Base-by-base conservation (phyloP, 2,888 invertebrate species). In the Maniola hyperantus region DNA sequence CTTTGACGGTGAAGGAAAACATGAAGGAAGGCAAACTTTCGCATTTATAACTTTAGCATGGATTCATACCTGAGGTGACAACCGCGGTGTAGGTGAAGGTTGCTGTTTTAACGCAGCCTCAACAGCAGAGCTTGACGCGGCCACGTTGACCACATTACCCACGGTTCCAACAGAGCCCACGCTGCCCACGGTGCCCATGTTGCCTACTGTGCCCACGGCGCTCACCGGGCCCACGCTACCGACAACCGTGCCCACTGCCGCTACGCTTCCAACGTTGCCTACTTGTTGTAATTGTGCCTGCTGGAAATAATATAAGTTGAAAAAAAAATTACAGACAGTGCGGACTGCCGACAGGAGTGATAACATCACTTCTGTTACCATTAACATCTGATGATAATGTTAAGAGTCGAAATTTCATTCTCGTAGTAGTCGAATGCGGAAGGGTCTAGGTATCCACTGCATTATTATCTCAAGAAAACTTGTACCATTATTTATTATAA, bases 201-300 rank as follows among this genome's bases (percentile, higher is more conserved):
- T 65, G 13, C 76, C 73, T 10, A 75, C 77, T 11, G 72, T 71
- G 0, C 81, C 78, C 36, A 83, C 82, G 2, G 71, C 76, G 13
- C 77, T 76, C 26, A 80, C 81, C 13, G 73, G 71, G 6, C 82
- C 80, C n/a, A 83, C 81, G 13, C 73, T 78, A 11, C 79, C 81
- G 39, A 81, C 81, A 8, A 76, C 78, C 36, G 81, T 76, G 18
- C 72, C 72, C 2, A 83, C 82, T 10, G 77, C 74, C n/a, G 81
- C 80, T 58, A 86, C 82, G 20, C 74, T 78, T 2, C 81, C 80
- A 26, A 84, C 80, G 11, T 75, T 74, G 44, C 77, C 88, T 42
- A 89, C 89, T 84, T 91, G 94, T 78, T 96, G 95, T 60, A 95
- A 85, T 79, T 96, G 95, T 59, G 95, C 94, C 91, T 96, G 95